A percentile compares a stretch with the other conserved stretches of the same genome.
phyloP scores from a whole-genome alignment of 2,797 vertebrate species.

The Hipposideros larvatus region DNA sequence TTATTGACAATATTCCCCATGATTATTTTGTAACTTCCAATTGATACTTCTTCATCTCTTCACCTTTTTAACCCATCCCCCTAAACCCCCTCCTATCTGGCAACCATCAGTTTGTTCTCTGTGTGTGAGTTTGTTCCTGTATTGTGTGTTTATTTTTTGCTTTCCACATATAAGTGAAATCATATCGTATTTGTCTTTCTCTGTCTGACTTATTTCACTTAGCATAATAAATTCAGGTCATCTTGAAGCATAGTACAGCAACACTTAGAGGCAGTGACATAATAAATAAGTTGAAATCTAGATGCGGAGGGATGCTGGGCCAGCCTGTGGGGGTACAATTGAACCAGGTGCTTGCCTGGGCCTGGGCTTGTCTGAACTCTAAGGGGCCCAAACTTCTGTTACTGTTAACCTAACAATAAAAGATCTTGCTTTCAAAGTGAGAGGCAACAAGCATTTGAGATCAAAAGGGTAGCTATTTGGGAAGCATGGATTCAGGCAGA shows the following conservation, averaged over 20 bases:
- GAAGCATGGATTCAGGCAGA: not conserved
- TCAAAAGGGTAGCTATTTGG: not conserved
- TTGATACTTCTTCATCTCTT: too few species aligned
- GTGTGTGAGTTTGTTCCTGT: too few species aligned
- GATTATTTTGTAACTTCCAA: too few species aligned
- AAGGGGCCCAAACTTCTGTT: not conserved
- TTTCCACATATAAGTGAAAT: too few species aligned
- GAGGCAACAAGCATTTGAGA: not conserved
- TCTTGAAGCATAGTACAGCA: not conserved
- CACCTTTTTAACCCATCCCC: too few species aligned
- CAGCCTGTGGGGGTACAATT: fast-evolving
- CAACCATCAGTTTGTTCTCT: too few species aligned
- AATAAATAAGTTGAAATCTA: not conserved
- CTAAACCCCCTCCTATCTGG: too few species aligned
- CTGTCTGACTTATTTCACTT: too few species aligned
- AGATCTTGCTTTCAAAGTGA: not conserved
- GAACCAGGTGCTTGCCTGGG: not conserved
- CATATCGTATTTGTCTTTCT: too few species aligned
- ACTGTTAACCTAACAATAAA: not conserved
- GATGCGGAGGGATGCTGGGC: not conserved
- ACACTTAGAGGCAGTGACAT: not conserved
- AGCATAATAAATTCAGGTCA: not conserved
- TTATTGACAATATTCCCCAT: too few species aligned
- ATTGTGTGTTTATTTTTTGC: too few species aligned
- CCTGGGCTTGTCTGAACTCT: not conserved